phyloP scores from a whole-genome alignment of 2,888 invertebrate genomes.

The Metalampra italica region DNA sequence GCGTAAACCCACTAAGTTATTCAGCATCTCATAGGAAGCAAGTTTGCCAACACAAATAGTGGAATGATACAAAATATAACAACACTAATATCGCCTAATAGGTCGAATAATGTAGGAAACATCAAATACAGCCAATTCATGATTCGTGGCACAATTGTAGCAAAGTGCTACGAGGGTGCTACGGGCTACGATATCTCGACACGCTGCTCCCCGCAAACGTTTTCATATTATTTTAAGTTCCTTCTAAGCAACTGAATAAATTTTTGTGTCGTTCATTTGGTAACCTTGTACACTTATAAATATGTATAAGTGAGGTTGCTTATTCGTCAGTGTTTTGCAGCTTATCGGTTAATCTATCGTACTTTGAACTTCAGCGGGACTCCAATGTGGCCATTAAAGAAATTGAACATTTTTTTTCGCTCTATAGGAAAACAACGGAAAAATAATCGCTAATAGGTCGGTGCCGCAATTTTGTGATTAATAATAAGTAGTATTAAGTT shows the following conservation, averaged over 20 bases:
- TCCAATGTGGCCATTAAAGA: slow-evolving; percentile 29
- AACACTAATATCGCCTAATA: no score
- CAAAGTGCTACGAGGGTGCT: background rate
- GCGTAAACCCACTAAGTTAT: no score
- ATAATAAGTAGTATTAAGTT: no score
- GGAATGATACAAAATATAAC: no score
- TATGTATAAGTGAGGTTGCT: slow-evolving; percentile 8
- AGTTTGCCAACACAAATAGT: no score
- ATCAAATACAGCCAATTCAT: no score
- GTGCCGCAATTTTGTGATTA: no score
- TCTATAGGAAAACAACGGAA: slow-evolving; percentile 20
- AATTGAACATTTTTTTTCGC: slow-evolving; percentile 30
- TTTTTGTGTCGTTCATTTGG: background rate
- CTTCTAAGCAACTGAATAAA: no score
- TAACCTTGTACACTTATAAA: background rate
- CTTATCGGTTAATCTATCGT: slow-evolving; percentile 59
- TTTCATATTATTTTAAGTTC: no score
- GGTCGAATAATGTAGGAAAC: no score
- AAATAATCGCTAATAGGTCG: slow-evolving; percentile 12
- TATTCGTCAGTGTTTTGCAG: slow-evolving; percentile 3
- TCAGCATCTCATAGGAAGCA: no score
- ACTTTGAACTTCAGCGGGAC: slow-evolving; percentile 49
- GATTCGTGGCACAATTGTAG: background rate
- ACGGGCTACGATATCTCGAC: background rate
- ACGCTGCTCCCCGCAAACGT: background rate